These are phyloP conservation scores for Trichacis sp. DNA, from an alignment of 2,888 invertebrate species.

Conservation along the genomic window DNA sequence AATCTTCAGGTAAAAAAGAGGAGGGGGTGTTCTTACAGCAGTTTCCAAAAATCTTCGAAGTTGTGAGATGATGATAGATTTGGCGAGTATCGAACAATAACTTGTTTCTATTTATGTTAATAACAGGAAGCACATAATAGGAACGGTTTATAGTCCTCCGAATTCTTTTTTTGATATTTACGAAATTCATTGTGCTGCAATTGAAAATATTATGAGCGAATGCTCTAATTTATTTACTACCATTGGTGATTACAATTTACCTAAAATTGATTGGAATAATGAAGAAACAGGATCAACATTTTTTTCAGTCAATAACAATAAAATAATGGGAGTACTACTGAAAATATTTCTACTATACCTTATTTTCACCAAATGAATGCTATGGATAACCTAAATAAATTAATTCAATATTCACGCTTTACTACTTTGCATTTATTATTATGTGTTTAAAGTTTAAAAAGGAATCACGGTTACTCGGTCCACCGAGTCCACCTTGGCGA, in stretches of 20 bases:
- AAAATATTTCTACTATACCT: no score
- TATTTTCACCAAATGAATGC: no score
- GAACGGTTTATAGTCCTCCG: neutral
- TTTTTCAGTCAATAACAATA: no score
- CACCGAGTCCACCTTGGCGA: no score
- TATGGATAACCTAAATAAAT: no score
- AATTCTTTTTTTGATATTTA: slow-evolving; percentile 1
- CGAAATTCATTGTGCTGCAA: neutral
- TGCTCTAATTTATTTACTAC: neutral
- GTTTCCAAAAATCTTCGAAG: neutral
- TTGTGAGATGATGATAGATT: neutral
- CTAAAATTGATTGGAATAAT: slow-evolving; percentile 8
- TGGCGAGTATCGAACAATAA: neutral
- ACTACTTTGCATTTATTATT: no score
- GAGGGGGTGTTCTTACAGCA: neutral
- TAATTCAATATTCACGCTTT: no score
- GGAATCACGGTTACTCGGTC: no score
- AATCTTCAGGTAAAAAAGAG: slow-evolving; percentile 1
- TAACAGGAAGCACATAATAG: neutral
- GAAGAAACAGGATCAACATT: neutral
- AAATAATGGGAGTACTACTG: no score
- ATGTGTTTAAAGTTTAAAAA: no score
- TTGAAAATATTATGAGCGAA: neutral
- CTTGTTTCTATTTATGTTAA: neutral
- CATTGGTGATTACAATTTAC: slow-evolving; percentile 10